phyloP scores from a whole-genome alignment of 1,140 invertebrate genomes.

The Drepana arcuata region DNA sequence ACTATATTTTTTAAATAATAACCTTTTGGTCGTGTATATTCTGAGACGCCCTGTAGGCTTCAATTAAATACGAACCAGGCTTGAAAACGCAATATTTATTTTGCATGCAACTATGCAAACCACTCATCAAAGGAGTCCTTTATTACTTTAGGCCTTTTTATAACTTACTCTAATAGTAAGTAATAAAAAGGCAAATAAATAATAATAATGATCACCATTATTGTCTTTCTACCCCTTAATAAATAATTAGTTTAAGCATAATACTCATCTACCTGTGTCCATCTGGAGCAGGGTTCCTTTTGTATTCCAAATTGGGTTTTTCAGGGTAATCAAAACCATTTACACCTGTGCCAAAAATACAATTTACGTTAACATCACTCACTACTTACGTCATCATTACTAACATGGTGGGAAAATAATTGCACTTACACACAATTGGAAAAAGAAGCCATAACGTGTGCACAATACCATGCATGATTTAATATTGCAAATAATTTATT shows the following conservation, averaged over 20 bases:
- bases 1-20: neutral
- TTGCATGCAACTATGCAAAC: too few species aligned
- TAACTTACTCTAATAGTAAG: neutral
- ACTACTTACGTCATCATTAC: neutral
- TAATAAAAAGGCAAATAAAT: neutral
- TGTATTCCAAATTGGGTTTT: conserved; percentile 8
- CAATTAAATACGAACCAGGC: too few species aligned
- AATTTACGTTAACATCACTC: too few species aligned
- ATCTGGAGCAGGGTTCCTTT: conserved; percentile 33
- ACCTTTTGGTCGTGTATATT: too few species aligned
- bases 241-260: neutral
- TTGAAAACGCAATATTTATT: too few species aligned
- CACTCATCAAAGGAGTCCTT: too few species aligned
- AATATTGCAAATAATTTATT: conserved; percentile 4
- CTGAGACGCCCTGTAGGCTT: too few species aligned
- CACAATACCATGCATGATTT: conserved; percentile 6
- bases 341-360: too few species aligned
- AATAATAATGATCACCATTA: conserved; percentile 7
- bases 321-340: neutral
- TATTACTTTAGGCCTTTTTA: neutral
- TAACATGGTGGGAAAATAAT: neutral
- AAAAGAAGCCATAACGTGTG: conserved; percentile 11
- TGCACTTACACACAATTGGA: conserved; percentile 11
- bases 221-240: neutral
- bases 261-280: conserved; percentile 28